Base-by-base conservation (phyloP, 1,140 invertebrate genomes). In the Dolichoris vasculosae region DNA sequence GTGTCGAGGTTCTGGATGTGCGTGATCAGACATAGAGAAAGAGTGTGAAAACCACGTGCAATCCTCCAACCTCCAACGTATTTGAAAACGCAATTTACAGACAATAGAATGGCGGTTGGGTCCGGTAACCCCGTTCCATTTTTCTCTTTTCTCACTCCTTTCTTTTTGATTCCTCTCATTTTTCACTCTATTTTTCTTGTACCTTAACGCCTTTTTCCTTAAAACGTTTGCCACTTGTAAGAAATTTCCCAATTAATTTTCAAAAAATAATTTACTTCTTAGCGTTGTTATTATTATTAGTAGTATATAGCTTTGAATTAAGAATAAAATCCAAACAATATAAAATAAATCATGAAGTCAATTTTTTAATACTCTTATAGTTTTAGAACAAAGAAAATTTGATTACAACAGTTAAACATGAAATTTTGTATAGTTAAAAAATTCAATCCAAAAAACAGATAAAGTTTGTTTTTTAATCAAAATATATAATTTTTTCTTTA, bases 61-160 rank as follows among this genome's bases (percentile, higher is more conserved):
- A 64, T 35, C 51, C 82, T 88, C 82, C 88, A 83, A n/a, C 85
- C 88, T 86, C 81, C 86, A 82, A 87, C 90, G 91, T 91, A 91
- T 92, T 92, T 91, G 90, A 92, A 92, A 92, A 92, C 90, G 91
- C 91, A 92, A 92, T 92, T 91, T 91, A 91, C 91, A 90, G 90
- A 92, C 89, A 91, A 92, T 92, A 88, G 91, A 90, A 89, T 85
- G 88, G 87, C 88, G 90, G 88, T 90, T 86, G 89, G 88, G 89
- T 89, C 88, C 87, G 87, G 88, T 89, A 90, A 91, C 89, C 87
- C 89, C 82, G 80, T 59, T 86, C 76, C 38, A 15, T 59, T 51
- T 55, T 75, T 79, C 48, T 77, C 46, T 46, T 30, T 71, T 35
- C 38, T 75, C 69, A n/a, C 46, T 69, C 78, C 77, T 55, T 81